Evolutionary conservation across 2,888 invertebrate genomes (phyloP), one percentile per base, ranked within the genome.

Genomic region (Maniola hyperantus): DNA sequence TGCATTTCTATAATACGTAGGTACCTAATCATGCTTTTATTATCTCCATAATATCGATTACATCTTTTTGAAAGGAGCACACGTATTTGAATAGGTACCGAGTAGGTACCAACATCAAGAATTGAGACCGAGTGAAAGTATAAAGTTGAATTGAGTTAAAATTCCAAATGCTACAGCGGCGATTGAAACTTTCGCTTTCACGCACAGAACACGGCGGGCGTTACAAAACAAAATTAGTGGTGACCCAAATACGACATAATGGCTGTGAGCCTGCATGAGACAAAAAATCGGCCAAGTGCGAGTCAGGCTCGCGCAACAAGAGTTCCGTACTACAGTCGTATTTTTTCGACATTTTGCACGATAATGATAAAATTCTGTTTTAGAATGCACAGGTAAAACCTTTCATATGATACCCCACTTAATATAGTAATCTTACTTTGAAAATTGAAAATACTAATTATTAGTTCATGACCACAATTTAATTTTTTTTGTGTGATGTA

Each of bases 171-270:
- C 55, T 63, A 62, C 70, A 73, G 71, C 70, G 74, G 71, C 74
- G 67, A 73, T 68, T 71, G 71, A 72, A 72, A 82, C 83, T 85
- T 83, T 84, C 82, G 77, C 80, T 82, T 80, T 80, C 76, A 76
- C 74, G 73, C 73, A 74, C 74, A 72, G 72, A 72, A 63, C 55
- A 63, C 46, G 54, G 60, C 65, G 66, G 72, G 75, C 72, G 76
- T 77, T 74, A 77, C 68, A 68, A 68, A 68, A 70, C 66, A 77
- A 73, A 74, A 74, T 79, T 76, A 76, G 69, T 76, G 71, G 74
- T 76, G 77, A 79, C 77, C 77, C 74, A 73, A 74, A 71, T 73
- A 67, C 60, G 61, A 55, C 65, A 66, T 67, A 70, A 67, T 69
- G 65, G 63, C 58, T 66, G 58, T 68, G 58, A 64, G 50, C 65